These are phyloP conservation scores for Phasia obesa DNA, from an alignment of 2,888 invertebrate genomes.

Conservation along the genomic window DNA sequence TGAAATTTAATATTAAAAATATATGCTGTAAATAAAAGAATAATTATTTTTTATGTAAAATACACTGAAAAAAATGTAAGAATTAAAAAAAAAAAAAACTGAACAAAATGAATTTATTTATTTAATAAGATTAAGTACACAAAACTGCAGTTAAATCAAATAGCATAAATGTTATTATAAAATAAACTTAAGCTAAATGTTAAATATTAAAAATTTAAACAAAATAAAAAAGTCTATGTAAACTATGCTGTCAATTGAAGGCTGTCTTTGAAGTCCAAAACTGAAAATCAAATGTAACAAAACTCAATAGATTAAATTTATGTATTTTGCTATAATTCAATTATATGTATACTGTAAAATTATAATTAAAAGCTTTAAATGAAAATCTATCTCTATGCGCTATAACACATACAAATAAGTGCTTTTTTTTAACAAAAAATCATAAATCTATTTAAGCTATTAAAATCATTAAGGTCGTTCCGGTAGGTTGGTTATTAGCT, in stretches of 20 bases:
- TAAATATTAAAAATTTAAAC: constrained; percentile 11
- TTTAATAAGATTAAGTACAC: constrained; percentile 4
- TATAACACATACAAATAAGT: constrained; percentile 25
- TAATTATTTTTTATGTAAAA: not conserved
- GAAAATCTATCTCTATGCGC: constrained; percentile 25
- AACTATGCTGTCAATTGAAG: constrained; percentile 76
- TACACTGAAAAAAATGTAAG: not conserved
- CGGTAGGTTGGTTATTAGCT: no score
- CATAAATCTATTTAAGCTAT: not conserved
- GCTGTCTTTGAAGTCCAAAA: constrained; percentile 70
- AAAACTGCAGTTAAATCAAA: constrained; percentile 7
- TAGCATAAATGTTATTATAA: constrained; percentile 36
- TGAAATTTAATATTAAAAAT: not conserved
- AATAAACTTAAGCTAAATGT: constrained; percentile 37
- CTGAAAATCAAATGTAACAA: constrained; percentile 18
- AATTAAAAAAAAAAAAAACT: constrained; percentile 15
- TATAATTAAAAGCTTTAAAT: constrained; percentile 32
- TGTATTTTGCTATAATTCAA: constrained; percentile 18
- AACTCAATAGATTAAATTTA: constrained; percentile 29
- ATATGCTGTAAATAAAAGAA: not conserved
- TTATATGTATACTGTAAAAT: constrained; percentile 6
- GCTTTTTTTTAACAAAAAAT: constrained; percentile 6
- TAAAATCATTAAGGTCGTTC: not conserved
- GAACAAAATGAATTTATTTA: constrained; percentile 55
- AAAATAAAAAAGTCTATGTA: constrained; percentile 48